Conservation (phyloP, 2,797 vertebrate species). For the Dromococcyx pavoninus region DNA sequence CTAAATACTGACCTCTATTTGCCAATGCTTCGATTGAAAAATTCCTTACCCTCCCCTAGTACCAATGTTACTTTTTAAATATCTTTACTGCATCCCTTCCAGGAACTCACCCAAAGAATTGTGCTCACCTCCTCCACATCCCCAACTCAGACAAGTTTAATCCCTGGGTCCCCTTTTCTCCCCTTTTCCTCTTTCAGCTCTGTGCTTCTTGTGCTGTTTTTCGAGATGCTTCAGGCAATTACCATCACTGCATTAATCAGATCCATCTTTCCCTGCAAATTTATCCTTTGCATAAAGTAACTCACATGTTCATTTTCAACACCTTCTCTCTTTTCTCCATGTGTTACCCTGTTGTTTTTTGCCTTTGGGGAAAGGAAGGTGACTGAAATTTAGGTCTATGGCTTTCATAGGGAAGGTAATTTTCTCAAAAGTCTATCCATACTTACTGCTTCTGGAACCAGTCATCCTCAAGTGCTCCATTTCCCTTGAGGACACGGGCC, state of each 20-base stretch:
- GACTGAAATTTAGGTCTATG: not conserved
- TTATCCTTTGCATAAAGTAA: not conserved
- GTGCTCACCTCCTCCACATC: not conserved
- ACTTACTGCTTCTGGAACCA: not conserved
- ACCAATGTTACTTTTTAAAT: not conserved
- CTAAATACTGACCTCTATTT: conserved; percentile 2
- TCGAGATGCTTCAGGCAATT: not conserved
- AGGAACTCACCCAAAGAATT: not conserved
- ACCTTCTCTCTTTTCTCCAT: not conserved
- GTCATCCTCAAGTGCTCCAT: not conserved
- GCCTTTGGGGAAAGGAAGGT: not conserved
- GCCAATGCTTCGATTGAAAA: not conserved
- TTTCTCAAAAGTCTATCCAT: not conserved
- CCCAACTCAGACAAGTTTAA: not conserved
- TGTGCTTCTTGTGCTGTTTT: not conserved
- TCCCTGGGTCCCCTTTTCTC: not conserved
- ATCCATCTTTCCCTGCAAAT: not conserved
- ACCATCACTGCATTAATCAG: not conserved
- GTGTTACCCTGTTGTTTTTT: not conserved
- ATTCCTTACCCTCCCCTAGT: not conserved
- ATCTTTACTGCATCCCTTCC: not conserved
- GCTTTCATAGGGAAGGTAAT: not conserved
- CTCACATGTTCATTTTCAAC: not conserved
- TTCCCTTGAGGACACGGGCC: not conserved
- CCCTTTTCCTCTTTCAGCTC: not conserved